A percentile compares a stretch with the other conserved stretches of the same genome.
Evolutionary conservation across 2,888 invertebrate species (phyloP).

Genomic region (Scaptomyza flava): DNA sequence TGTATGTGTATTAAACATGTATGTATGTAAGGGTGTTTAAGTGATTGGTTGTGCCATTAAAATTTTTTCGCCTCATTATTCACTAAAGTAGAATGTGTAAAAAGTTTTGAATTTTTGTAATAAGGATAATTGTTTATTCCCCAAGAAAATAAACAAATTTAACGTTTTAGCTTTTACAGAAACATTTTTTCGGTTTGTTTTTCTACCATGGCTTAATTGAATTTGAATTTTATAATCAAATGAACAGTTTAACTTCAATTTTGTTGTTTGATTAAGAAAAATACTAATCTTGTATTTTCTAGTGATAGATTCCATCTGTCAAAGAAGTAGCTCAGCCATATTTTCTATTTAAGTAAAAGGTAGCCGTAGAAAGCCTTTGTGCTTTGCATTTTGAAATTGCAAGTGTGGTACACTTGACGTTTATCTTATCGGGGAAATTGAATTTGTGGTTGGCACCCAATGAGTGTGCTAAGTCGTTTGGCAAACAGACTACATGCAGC

Average conservation of each 20-base stretch:
- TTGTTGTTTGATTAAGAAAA: not conserved
- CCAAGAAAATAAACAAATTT: not conserved
- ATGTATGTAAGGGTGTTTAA: slow-evolving; percentile 5
- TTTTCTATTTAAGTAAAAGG: slow-evolving; percentile 11
- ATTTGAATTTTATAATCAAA: not conserved
- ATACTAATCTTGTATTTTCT: not conserved
- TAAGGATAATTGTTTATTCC: not conserved
- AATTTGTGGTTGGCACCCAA: slow-evolving; percentile 70
- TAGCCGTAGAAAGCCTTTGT: slow-evolving; percentile 10
- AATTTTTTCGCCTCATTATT: slow-evolving; percentile 79
- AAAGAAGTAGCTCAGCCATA: not conserved
- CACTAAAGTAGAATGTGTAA: slow-evolving; percentile 51
- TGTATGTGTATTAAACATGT: not conserved
- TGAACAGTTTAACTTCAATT: not conserved
- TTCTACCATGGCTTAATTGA: not conserved
- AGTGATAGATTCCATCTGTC: not conserved
- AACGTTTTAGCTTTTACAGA: not conserved
- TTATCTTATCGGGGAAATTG: slow-evolving; percentile 65
- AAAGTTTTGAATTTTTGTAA: not conserved
- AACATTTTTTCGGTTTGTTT: too few relatives aligned
- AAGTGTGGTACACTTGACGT: slow-evolving; percentile 21
- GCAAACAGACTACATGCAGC: slow-evolving; percentile 56
- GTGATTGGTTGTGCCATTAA: slow-evolving; percentile 68
- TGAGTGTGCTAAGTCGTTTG: slow-evolving; percentile 74
- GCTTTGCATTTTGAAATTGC: slow-evolving; percentile 14